phyloP scores from a whole-genome alignment of 2,113 vertebrate genomes.

The Nerophis lumbriciformis region DNA sequence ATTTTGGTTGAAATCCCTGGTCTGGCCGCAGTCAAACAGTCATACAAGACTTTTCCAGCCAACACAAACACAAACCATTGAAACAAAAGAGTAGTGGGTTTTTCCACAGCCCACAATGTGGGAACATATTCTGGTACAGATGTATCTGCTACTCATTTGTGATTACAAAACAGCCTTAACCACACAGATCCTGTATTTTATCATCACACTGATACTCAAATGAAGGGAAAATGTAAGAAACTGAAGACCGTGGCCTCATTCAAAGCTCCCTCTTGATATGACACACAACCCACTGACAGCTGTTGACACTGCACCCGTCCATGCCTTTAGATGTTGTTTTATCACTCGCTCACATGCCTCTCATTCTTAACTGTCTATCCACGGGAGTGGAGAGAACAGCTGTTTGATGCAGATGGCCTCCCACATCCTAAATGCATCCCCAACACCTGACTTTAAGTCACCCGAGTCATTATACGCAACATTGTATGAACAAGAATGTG shows the following conservation, averaged over 20 bases:
- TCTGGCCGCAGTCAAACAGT: slow-evolving; percentile 15
- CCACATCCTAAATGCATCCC: slow-evolving; percentile 1
- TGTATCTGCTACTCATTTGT: slow-evolving; percentile 22
- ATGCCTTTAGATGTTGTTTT: slow-evolving; percentile 5
- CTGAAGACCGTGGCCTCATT: slow-evolving; percentile 25
- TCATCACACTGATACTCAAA: slow-evolving; percentile 32
- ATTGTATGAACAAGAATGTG: slow-evolving; percentile 15
- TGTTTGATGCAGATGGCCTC: slow-evolving; percentile 40
- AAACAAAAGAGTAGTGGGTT: slow-evolving; percentile 32
- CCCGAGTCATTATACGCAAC: slow-evolving; percentile 3
- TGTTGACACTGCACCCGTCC: slow-evolving; percentile 18
- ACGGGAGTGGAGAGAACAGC: slow-evolving; percentile 37
- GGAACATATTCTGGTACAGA: slow-evolving; percentile 27
- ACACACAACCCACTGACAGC: slow-evolving; percentile 22
- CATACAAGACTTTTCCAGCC: slow-evolving; percentile 29
- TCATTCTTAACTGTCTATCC: slow-evolving; percentile 12
- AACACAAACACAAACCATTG: slow-evolving; percentile 53
- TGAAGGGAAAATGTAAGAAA: slow-evolving; percentile 16
- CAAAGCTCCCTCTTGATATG: slow-evolving; percentile 28
- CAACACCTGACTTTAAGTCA: slow-evolving; percentile 31
- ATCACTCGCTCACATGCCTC: slow-evolving; percentile 10
- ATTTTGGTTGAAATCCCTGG: slow-evolving; percentile 23
- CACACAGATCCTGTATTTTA: slow-evolving; percentile 25
- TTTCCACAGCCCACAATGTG: slow-evolving; percentile 35
- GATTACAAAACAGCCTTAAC: slow-evolving; percentile 15